These are phyloP conservation scores for Otolemur garnettii DNA, from an alignment of 2,113 vertebrate species.

Conservation along the genomic window DNA sequence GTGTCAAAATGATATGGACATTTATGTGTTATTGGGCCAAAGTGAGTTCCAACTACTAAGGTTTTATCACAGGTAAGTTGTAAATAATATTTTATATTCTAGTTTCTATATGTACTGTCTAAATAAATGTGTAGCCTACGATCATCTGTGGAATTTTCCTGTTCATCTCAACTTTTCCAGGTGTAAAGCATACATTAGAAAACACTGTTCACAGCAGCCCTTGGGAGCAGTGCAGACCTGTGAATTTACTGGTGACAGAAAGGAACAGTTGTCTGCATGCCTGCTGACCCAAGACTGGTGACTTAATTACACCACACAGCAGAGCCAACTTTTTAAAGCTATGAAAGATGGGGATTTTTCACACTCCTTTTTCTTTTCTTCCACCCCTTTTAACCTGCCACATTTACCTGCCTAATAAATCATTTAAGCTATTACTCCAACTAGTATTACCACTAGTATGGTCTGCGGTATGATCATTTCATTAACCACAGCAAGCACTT, in stretches of 20 bases:
- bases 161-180: slow-evolving; percentile 47
- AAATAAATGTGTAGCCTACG: slow-evolving; percentile 64
- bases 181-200: slow-evolving; percentile 63
- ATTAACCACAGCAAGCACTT: not conserved
- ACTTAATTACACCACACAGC: slow-evolving; percentile 84
- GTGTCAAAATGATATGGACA: not conserved
- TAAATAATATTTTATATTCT: slow-evolving; percentile 66
- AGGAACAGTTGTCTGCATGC: slow-evolving; percentile 82
- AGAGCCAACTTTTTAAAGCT: slow-evolving; percentile 86
- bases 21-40: not conserved
- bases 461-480: not conserved
- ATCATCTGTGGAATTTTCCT: not conserved
- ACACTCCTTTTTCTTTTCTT: slow-evolving; percentile 67
- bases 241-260: slow-evolving; percentile 81
- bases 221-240: slow-evolving; percentile 73
- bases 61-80: slow-evolving; percentile 58
- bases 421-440: slow-evolving; percentile 60
- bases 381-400: not conserved
- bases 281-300: slow-evolving; percentile 85
- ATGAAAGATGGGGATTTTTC: slow-evolving; percentile 85
- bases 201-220: slow-evolving; percentile 66
- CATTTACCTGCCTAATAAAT: slow-evolving; percentile 75
- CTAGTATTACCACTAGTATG: not conserved
- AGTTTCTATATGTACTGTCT: slow-evolving; percentile 15
- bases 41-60: not conserved